phyloP scores from a whole-genome alignment of 2,113 vertebrate genomes.

The Nibea coibor region DNA sequence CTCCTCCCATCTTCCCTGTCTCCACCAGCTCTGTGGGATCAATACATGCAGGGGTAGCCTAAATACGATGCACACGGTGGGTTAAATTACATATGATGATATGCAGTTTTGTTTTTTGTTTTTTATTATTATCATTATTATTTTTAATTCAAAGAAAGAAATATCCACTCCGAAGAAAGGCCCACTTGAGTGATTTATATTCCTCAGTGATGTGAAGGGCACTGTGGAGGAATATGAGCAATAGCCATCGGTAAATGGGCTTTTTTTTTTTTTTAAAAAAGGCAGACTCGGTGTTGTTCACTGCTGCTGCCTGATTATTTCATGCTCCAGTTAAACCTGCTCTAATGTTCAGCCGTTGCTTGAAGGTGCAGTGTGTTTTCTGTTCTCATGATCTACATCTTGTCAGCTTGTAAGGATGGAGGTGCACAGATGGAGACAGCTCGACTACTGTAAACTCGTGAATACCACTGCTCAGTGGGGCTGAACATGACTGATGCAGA shows the following conservation, averaged over 20 bases:
- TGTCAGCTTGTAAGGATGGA: constrained; percentile 32
- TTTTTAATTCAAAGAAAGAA: neutral
- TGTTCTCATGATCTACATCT: constrained; percentile 28
- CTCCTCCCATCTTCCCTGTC: constrained; percentile 53
- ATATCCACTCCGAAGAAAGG: constrained; percentile 9
- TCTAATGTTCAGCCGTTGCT: constrained; percentile 31
- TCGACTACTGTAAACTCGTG: constrained; percentile 47
- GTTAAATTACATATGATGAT: constrained; percentile 38
- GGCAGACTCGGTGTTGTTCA: constrained; percentile 47
- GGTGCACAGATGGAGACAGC: constrained; percentile 58
- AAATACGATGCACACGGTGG: constrained; percentile 52
- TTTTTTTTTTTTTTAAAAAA: constrained; percentile 22
- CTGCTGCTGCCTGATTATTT: constrained; percentile 59
- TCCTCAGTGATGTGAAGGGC: constrained; percentile 76
- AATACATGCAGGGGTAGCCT: constrained; percentile 64
- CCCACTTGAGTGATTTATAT: constrained; percentile 55
- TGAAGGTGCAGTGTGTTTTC: neutral
- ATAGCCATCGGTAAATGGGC: constrained; percentile 57
- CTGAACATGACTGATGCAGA: constrained; percentile 42
- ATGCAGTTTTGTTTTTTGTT: neutral
- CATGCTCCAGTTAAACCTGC: constrained; percentile 71
- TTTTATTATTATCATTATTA: neutral
- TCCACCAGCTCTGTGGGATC: constrained; percentile 73
- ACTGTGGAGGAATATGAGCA: constrained; percentile 71
- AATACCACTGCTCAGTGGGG: constrained; percentile 48